phyloP scores from a whole-genome alignment of 2,888 invertebrate genomes.

The Tryphoninae sp. region DNA sequence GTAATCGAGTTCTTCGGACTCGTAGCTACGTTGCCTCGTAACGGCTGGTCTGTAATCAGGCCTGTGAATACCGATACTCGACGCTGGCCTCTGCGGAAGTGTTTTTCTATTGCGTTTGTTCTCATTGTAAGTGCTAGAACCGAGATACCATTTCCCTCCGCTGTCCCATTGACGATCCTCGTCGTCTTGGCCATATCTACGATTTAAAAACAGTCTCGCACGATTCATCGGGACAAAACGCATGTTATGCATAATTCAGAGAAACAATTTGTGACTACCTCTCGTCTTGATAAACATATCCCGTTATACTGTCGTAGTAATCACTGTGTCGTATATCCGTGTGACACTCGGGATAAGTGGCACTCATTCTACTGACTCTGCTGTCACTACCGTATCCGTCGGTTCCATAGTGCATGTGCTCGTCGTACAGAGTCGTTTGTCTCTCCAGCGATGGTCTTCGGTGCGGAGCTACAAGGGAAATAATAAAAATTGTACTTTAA shows the following conservation, averaged over 20 bases:
- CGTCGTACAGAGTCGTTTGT: conserved; percentile 90
- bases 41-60: conserved; percentile 76
- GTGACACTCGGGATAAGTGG: conserved; percentile 78
- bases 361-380: conserved; percentile 76
- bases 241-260: background rate
- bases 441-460: conserved; percentile 90
- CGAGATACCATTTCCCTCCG: conserved; percentile 83
- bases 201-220: background rate
- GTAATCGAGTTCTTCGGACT: conserved; percentile 78
- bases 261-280: conserved; percentile 70
- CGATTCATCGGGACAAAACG: background rate
- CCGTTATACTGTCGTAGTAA: conserved; percentile 85
- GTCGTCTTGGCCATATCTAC: conserved; percentile 84
- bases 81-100: conserved; percentile 79
- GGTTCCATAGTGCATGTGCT: conserved; percentile 84
- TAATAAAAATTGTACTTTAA: background rate
- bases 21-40: conserved; percentile 78
- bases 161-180: conserved; percentile 90
- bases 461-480: conserved; percentile 74
- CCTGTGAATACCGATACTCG: conserved; percentile 77
- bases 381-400: conserved; percentile 78
- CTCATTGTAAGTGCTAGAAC: conserved; percentile 75
- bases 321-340: conserved; percentile 84
- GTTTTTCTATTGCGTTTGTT: conserved; percentile 78
- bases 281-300: conserved; percentile 85